phyloP scores from a whole-genome alignment of 2,888 invertebrate species.

The Leptarthrus brevirostris region DNA sequence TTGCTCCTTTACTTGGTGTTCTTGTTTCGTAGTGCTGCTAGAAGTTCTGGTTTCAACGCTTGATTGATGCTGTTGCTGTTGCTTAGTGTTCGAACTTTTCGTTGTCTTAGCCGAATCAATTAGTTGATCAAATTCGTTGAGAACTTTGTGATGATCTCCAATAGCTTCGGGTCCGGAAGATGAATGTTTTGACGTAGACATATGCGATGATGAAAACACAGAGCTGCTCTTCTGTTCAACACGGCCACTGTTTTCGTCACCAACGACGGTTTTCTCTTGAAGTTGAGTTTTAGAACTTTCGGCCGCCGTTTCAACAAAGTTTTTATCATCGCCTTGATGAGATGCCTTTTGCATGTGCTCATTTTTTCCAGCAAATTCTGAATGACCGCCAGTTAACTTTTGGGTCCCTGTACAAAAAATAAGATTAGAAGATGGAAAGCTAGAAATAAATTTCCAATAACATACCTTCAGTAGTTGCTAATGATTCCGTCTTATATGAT shows the following conservation, averaged over 20 bases:
- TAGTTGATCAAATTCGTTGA: conserved; percentile 44
- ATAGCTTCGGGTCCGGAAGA: conserved; percentile 58
- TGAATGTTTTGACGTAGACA: conserved; percentile 62
- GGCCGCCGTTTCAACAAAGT: conserved; percentile 68
- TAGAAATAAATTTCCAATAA: background rate
- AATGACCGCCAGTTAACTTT: conserved; percentile 74
- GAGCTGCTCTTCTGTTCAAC: conserved; percentile 65
- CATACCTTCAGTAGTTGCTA: conserved; percentile 74
- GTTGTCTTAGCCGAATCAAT: conserved; percentile 18
- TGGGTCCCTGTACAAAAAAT: conserved; percentile 69
- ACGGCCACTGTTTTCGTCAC: conserved; percentile 68
- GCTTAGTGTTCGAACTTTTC: conserved; percentile 52
- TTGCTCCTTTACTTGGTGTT: conserved; percentile 59
- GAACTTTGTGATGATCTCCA: conserved; percentile 54
- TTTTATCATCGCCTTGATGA: conserved; percentile 70
- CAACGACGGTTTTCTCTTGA: conserved; percentile 69
- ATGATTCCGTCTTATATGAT: conserved; percentile 71
- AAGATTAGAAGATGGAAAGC: too few species aligned
- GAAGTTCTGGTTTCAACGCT: conserved; percentile 12
- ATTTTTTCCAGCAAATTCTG: conserved; percentile 74
- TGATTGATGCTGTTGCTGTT: conserved; percentile 55
- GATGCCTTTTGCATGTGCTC: conserved; percentile 71
- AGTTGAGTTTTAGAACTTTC: conserved; percentile 68
- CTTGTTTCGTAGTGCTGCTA: conserved; percentile 1
- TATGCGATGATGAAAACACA: conserved; percentile 62